These are phyloP conservation scores for Theropithecus gelada DNA, from an alignment of 2,113 vertebrate species.

Conservation along the genomic window DNA sequence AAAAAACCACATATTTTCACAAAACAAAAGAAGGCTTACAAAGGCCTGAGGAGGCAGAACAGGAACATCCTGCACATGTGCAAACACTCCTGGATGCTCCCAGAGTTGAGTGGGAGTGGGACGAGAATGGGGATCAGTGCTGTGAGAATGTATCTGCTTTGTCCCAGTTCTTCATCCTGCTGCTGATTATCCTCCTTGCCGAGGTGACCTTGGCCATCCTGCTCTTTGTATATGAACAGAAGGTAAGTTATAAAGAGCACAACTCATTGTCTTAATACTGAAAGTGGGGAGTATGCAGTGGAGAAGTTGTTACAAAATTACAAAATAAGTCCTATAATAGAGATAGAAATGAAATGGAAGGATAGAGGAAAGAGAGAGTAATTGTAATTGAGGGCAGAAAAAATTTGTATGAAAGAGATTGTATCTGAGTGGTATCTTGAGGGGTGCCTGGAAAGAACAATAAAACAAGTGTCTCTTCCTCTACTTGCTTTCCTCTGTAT, in stretches of 20 bases:
- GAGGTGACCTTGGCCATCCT: constrained; percentile 87
- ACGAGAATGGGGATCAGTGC: background rate
- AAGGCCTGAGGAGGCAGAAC: background rate
- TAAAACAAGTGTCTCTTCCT: background rate
- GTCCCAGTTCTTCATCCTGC: constrained; percentile 89
- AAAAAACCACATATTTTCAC: background rate
- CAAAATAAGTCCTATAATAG: background rate
- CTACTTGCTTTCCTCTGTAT: background rate
- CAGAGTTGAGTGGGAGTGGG: background rate
- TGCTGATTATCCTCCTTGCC: constrained; percentile 89
- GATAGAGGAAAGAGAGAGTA: background rate
- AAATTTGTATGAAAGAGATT: background rate
- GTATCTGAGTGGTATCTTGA: background rate
- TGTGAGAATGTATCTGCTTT: constrained; percentile 49
- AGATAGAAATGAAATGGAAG: background rate
- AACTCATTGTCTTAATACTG: background rate
- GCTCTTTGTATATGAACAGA: constrained; percentile 85
- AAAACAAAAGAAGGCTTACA: background rate
- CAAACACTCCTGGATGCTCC: background rate
- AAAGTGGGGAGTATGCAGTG: background rate
- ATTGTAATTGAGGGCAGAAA: background rate
- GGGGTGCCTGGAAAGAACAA: background rate
- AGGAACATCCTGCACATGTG: background rate
- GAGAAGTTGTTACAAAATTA: background rate
- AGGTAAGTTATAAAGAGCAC: constrained; percentile 76